Percentiles rank a stretch among this genome's conserved stretches.
Evolutionary conservation across 2,797 vertebrate genomes (phyloP).

Genomic region (Cephalopachus bancanus): DNA sequence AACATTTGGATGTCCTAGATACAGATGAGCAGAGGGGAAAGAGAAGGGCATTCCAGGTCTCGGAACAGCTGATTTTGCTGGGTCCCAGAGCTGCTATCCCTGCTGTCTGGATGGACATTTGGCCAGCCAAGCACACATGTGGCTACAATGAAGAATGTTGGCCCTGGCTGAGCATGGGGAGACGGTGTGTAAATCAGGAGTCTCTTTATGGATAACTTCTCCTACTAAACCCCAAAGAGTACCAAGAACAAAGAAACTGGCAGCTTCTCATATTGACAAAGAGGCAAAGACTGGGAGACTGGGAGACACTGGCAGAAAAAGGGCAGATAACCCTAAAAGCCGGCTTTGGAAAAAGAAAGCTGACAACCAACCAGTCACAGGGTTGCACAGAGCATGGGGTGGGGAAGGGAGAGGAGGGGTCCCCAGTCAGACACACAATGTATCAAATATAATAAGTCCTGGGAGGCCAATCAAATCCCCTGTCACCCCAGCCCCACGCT

Average conservation of each 20-base stretch:
- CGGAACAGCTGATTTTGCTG: background rate
- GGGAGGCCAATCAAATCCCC: slow-evolving; percentile 86
- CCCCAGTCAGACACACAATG: slow-evolving; percentile 85
- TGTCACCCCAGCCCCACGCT: slow-evolving; percentile 84
- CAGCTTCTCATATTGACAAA: slow-evolving; percentile 51
- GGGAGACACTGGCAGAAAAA: slow-evolving; percentile 54
- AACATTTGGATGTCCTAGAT: background rate
- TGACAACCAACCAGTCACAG: background rate
- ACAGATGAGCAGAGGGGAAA: background rate
- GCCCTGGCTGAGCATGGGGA: background rate
- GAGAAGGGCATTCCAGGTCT: slow-evolving; percentile 19
- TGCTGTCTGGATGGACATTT: slow-evolving; percentile 23
- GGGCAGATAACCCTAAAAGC: slow-evolving; percentile 30
- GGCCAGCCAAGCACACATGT: slow-evolving; percentile 39
- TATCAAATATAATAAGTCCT: slow-evolving; percentile 90
- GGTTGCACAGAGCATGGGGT: slow-evolving; percentile 74
- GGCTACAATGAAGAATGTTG: slow-evolving; percentile 66
- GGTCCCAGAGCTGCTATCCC: background rate
- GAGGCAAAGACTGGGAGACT: slow-evolving; percentile 7
- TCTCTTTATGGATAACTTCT: slow-evolving; percentile 47
- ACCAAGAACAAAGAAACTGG: slow-evolving; percentile 29
- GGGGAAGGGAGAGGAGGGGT: slow-evolving; percentile 70
- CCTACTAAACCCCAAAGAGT: slow-evolving; percentile 37
- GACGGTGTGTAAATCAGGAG: slow-evolving; percentile 67
- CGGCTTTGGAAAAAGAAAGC: slow-evolving; percentile 39